phyloP scores from a whole-genome alignment of 2,888 invertebrate species.

The Xylophagus ater region DNA sequence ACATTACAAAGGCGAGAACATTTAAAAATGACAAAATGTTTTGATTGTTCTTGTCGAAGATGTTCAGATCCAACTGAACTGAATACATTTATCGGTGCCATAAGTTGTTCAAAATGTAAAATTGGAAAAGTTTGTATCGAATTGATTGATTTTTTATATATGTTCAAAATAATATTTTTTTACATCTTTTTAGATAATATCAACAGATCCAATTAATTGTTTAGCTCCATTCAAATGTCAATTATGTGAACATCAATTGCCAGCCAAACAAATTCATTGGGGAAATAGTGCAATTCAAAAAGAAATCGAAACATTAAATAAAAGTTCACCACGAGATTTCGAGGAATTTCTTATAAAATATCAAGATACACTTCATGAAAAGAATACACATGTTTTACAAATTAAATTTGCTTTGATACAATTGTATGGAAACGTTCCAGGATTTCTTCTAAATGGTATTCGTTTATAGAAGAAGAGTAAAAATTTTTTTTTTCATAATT shows the following conservation, averaged over 20 bases:
- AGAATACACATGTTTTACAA: conserved; percentile 54
- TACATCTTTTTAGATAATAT: conserved; percentile 43
- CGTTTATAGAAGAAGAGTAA: not conserved
- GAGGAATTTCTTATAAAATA: conserved; percentile 55
- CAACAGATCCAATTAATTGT: conserved; percentile 49
- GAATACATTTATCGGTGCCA: conserved; percentile 50
- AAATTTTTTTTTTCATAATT: not conserved
- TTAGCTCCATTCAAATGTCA: conserved; percentile 54
- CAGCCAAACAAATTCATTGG: conserved; percentile 48
- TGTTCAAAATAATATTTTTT: not conserved
- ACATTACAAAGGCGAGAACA: conserved; percentile 54
- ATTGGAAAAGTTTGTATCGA: conserved; percentile 33
- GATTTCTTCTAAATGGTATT: conserved; percentile 45
- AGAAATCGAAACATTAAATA: conserved; percentile 46
- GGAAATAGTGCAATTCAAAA: conserved; percentile 51
- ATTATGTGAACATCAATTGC: conserved; percentile 47
- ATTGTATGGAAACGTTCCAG: conserved; percentile 52
- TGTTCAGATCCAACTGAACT: conserved; percentile 61
- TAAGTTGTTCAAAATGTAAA: conserved; percentile 52
- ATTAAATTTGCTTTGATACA: conserved; percentile 59
- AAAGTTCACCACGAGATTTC: conserved; percentile 43
- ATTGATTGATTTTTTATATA: not conserved
- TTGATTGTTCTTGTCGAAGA: conserved; percentile 54
- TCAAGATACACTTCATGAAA: conserved; percentile 51
- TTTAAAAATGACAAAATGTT: conserved; percentile 52